Base-by-base conservation (phyloP, 2,888 invertebrate genomes). In the Marasmarcha lunaedactyla region DNA sequence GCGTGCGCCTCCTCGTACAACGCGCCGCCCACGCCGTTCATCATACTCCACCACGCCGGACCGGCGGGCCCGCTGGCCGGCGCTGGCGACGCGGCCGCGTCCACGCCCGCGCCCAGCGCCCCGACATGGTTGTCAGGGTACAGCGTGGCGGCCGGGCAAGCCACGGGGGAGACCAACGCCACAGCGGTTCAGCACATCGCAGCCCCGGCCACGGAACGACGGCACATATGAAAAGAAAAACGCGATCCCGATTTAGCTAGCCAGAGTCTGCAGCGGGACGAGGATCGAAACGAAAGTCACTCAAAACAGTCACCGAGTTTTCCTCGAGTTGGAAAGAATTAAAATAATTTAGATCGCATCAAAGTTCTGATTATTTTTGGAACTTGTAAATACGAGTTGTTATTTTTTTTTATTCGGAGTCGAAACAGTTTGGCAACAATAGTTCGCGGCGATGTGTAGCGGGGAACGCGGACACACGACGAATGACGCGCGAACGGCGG, bases 41-140 rank as follows among this genome's bases (percentile, higher is more conserved):
- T 90, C 90, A 91, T 90, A 85, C 88, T 88, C 89, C 91, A 91
- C 90, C 90, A 90, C 86, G 90, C 89, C 86, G 90, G 89, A 87
- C 90, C 90, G 89, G 90, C 87, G 89, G 89, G 88, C 88, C 90
- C 88, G 86, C 89, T 90, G 88, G 90, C 88, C 87, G 89, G 89
- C 89, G 89, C 89, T 88, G 89, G 89, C 90, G 90, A 88, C 84
- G 87, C 87, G 42, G 86, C 85, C 84, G 86, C 87, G 65, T 87
- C 87, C 74, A 81, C 88, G 86, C 89, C 88, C 84, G 86, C 87
- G 85, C 86, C 87, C 86, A 87, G 72, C 74, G 77, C 81, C 81
- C 83, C 87, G 85, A 86, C 87, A 83, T 83, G 81, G 89, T 90
- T 90, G 88, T 91, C 90, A 79, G 84, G 84, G 89, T 90, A 90